A percentile compares a stretch with the other conserved stretches of the same genome.
phyloP scores from a whole-genome alignment of 1,140 invertebrate species.

The Hermatobates lingyangjiaoensis region DNA sequence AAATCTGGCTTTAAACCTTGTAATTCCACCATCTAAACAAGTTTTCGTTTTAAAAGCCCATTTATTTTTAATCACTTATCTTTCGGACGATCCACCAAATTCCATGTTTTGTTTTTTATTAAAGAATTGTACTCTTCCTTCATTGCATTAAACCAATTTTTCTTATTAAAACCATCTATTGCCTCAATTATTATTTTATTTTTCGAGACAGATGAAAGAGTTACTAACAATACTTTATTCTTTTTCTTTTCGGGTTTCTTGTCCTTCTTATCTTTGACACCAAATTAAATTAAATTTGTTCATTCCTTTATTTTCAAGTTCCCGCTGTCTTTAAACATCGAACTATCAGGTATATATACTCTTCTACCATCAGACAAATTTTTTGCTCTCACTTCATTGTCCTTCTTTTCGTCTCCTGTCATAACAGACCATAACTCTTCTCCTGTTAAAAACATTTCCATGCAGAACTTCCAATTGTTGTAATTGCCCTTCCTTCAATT shows the following conservation, averaged over 20 bases:
- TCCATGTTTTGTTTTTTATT: not conserved
- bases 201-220: not conserved
- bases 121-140: not conserved
- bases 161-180: not conserved
- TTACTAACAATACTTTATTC: too few species aligned
- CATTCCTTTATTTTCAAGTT: too few species aligned
- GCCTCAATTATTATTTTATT: not conserved
- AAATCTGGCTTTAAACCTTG: not conserved
- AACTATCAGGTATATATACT: not conserved
- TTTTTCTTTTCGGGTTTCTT: not conserved
- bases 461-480: not conserved
- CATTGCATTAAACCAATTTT: not conserved
- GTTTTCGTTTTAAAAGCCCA: not conserved
- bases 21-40: not conserved
- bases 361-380: not conserved
- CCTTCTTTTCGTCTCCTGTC: not conserved
- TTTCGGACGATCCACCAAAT: not conserved
- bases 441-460: constrained; percentile 1
- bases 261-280: too few species aligned
- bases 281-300: too few species aligned
- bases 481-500: not conserved
- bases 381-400: not conserved
- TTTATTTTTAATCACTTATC: not conserved
- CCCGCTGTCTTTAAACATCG: not conserved
- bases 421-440: not conserved